Evolutionary conservation across 2,113 vertebrate species (phyloP).

Genomic region (Grallaria varia): DNA sequence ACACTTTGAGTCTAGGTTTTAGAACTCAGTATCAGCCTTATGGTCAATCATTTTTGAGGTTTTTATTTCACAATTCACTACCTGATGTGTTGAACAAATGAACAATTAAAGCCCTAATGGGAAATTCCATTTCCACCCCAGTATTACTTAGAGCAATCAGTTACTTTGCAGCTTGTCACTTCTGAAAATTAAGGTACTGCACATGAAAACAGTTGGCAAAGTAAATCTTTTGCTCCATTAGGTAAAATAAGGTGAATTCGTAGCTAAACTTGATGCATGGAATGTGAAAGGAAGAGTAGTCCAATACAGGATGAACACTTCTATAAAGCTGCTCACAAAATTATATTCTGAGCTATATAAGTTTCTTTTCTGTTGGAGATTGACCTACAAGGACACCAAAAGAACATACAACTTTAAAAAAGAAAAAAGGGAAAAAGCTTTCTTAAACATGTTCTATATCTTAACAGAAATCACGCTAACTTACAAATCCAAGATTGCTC

Average conservation of each 20-base stretch:
- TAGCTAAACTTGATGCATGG: not conserved
- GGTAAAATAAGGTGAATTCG: not conserved
- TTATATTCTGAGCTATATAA: not conserved
- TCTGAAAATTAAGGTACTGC: not conserved
- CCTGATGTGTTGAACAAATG: conserved; percentile 19
- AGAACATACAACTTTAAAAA: not conserved
- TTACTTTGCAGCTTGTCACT: not conserved
- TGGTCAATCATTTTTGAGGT: not conserved
- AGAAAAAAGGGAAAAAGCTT: not conserved
- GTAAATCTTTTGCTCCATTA: not conserved
- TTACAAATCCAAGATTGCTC: not conserved
- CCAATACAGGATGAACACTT: not conserved
- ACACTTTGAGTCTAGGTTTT: not conserved
- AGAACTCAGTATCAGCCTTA: not conserved
- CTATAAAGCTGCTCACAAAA: not conserved
- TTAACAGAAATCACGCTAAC: not conserved
- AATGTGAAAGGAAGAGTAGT: not conserved
- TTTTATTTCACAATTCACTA: conserved; percentile 5
- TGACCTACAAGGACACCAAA: not conserved
- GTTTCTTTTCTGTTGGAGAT: not conserved
- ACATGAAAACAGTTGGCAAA: not conserved
- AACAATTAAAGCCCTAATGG: conserved; percentile 1
- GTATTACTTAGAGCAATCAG: not conserved
- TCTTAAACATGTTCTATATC: not conserved
- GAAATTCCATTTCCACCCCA: not conserved